Percentiles rank a stretch among this genome's conserved stretches.
These are phyloP conservation scores for Eurystomus gularis DNA, from an alignment of 2,113 vertebrate species.

Conservation along the genomic window DNA sequence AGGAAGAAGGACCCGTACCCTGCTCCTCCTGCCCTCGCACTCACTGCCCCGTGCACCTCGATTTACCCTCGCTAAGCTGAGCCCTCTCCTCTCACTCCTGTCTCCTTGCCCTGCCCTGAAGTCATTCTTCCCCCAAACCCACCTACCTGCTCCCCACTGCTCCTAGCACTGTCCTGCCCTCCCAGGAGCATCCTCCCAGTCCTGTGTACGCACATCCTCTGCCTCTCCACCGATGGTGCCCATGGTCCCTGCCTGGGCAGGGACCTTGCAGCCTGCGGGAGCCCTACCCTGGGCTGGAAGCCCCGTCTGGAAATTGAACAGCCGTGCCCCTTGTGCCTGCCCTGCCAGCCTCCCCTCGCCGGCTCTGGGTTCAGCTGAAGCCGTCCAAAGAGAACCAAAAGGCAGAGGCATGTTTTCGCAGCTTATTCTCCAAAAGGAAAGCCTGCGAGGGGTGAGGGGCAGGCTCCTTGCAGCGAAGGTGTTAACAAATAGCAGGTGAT, in stretches of 20 bases:
- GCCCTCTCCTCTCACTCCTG: neutral
- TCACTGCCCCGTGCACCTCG: neutral
- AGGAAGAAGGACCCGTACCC: neutral
- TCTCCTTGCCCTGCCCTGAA: neutral
- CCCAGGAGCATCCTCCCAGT: neutral
- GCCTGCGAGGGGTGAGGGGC: conserved; percentile 68
- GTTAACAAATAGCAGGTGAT: conserved; percentile 88
- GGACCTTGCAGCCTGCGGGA: neutral
- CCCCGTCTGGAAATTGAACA: neutral
- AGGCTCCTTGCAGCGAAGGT: conserved; percentile 76
- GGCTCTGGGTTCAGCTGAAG: neutral
- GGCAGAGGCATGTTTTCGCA: neutral
- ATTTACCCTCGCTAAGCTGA: neutral
- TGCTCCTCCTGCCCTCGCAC: neutral
- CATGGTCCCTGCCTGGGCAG: neutral
- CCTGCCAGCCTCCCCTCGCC: neutral
- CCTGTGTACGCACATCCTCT: accelerated
- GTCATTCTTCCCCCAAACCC: neutral
- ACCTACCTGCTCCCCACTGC: neutral
- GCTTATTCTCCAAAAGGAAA: neutral
- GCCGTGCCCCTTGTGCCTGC: accelerated
- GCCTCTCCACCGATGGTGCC: neutral
- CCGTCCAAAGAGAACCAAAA: neutral
- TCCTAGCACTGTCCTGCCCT: neutral
- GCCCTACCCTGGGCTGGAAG: neutral